These are phyloP conservation scores for Epinephelus coioides DNA, from an alignment of 2,797 vertebrate genomes.

Conservation along the genomic window DNA sequence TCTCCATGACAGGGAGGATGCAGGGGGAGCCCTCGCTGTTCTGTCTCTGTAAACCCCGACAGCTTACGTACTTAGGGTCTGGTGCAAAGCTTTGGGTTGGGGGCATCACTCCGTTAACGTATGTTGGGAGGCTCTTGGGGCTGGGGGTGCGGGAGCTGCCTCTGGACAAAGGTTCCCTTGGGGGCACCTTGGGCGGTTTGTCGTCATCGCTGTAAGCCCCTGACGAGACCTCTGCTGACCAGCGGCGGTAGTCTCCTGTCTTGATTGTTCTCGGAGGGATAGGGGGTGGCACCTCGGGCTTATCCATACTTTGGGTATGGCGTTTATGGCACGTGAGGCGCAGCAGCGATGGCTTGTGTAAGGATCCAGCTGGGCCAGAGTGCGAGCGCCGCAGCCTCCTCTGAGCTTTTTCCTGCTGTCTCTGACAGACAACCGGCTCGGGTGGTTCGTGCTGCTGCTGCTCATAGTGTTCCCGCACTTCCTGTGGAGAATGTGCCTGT, in stretches of 20 bases:
- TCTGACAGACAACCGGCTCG: constrained; percentile 60
- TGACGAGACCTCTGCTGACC: constrained; percentile 96
- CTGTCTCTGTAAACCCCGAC: constrained; percentile 92
- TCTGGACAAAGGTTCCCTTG: constrained; percentile 90
- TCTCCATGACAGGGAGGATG: constrained; percentile 96
- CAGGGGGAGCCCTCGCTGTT: constrained; percentile 94
- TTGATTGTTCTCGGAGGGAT: constrained; percentile 92
- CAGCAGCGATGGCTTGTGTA: constrained; percentile 89
- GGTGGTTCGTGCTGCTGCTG: constrained; percentile 66
- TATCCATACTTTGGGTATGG: constrained; percentile 85
- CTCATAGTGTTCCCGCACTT: constrained; percentile 67
- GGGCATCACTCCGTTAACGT: constrained; percentile 97
- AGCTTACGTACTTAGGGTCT: constrained; percentile 95
- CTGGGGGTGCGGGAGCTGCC: constrained; percentile 93
- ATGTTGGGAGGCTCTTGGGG: constrained; percentile 94
- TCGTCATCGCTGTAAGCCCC: constrained; percentile 94
- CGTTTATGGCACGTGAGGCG: constrained; percentile 84
- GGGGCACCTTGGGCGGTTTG: constrained; percentile 94
- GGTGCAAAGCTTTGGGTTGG: constrained; percentile 98
- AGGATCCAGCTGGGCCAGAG: constrained; percentile 95
- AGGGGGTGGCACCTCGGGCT: constrained; percentile 94
- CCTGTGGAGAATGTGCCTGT: constrained; percentile 69
- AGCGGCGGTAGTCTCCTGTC: constrained; percentile 91
- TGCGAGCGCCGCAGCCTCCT: constrained; percentile 92
- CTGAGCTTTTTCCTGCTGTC: constrained; percentile 84